Percentiles rank a stretch among this genome's conserved stretches.
Evolutionary conservation across 2,888 invertebrate species (phyloP).

Genomic region (Drosophila formosana): DNA sequence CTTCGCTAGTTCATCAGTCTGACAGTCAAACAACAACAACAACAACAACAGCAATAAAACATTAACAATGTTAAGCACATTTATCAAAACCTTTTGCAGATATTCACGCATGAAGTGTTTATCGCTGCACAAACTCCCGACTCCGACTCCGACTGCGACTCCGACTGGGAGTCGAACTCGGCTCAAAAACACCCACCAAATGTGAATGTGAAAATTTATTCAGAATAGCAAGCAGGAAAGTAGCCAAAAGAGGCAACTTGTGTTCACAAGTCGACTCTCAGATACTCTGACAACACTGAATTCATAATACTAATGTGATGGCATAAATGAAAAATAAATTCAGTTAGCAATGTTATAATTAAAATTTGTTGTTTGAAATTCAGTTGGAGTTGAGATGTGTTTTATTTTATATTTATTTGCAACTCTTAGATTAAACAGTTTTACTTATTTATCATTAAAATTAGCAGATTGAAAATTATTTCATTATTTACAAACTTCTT

Average conservation of each 20-base stretch:
- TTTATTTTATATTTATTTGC: no score
- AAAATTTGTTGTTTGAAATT: no score
- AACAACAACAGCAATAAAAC: slow-evolving; percentile 30
- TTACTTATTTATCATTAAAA: no score
- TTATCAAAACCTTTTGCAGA: slow-evolving; percentile 75
- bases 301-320: not conserved
- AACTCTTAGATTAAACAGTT: no score
- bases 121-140: slow-evolving; percentile 68
- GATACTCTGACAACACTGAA: slow-evolving; percentile 24
- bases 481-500: not conserved
- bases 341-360: no score
- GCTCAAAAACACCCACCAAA: slow-evolving; percentile 68
- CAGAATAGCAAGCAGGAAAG: slow-evolving; percentile 43
- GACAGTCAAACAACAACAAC: slow-evolving; percentile 38
- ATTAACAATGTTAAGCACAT: slow-evolving; percentile 58
- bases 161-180: slow-evolving; percentile 23
- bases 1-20: slow-evolving; percentile 68
- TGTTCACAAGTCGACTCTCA: slow-evolving; percentile 13
- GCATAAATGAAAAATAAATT: no score
- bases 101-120: slow-evolving; percentile 82
- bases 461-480: not conserved
- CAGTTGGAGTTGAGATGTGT: no score
- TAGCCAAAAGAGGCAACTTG: not conserved
- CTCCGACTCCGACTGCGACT: not conserved
- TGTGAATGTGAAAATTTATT: slow-evolving; percentile 65